These are phyloP conservation scores for Ibidorhyncha struthersii DNA, from an alignment of 2,113 vertebrate genomes.

Conservation along the genomic window DNA sequence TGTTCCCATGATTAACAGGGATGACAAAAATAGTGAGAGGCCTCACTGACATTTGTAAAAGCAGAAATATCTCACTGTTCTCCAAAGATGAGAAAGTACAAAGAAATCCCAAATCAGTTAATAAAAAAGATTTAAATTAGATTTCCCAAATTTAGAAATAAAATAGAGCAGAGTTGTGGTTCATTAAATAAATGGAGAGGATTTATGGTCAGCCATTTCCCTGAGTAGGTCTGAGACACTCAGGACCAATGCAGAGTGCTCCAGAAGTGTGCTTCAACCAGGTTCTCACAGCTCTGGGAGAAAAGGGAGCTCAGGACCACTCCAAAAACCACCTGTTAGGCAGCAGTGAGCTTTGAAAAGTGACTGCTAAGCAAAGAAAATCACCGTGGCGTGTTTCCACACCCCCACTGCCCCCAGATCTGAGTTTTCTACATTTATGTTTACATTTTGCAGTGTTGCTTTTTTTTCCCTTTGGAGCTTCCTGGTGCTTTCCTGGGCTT, in stretches of 20 bases:
- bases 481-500: neutral
- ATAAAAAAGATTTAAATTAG: neutral
- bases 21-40: neutral
- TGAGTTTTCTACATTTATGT: neutral
- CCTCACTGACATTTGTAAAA: neutral
- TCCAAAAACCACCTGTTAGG: neutral
- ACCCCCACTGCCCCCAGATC: neutral
- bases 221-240: neutral
- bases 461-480: neutral
- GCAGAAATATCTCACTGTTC: neutral
- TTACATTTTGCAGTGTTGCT: neutral
- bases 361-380: neutral
- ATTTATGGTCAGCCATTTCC: neutral
- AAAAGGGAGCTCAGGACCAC: neutral
- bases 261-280: neutral
- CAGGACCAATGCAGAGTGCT: neutral
- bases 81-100: neutral
- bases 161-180: neutral
- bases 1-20: neutral
- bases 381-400: neutral
- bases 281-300: neutral
- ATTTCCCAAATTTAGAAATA: neutral
- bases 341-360: neutral
- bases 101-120: neutral
- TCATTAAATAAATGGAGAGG: neutral